A percentile compares a stretch with the other conserved stretches of the same genome.
Evolutionary conservation across 2,888 invertebrate species (phyloP).

Genomic region (Clunio marinus): DNA sequence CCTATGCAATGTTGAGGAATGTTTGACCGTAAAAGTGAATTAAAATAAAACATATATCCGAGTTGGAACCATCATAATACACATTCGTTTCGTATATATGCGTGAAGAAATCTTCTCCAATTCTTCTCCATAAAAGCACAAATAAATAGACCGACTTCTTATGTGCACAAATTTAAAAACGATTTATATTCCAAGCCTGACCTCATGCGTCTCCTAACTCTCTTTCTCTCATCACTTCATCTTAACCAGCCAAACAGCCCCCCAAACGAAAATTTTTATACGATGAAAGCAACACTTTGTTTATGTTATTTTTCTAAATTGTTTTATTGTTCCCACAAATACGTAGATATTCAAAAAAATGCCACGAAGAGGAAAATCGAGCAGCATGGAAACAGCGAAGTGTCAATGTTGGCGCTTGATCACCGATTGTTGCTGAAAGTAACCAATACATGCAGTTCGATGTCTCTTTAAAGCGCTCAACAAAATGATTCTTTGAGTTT

Average conservation of each 20-base stretch:
- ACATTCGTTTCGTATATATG: no score
- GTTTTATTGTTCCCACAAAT: conserved; percentile 33
- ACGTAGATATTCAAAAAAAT: not conserved
- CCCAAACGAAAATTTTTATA: not conserved
- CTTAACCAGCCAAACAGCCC: no score
- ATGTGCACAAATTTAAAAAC: no score
- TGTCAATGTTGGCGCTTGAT: not conserved
- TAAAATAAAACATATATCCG: no score
- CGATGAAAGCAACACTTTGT: conserved; percentile 24
- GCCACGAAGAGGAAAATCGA: not conserved
- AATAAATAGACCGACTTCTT: no score
- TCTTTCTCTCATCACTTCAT: no score
- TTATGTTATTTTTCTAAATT: conserved; percentile 31
- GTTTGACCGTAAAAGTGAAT: no score
- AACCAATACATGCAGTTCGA: not conserved
- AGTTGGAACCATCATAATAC: no score
- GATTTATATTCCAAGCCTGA: conserved; percentile 31
- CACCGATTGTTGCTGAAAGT: conserved; percentile 18
- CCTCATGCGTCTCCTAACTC: not conserved
- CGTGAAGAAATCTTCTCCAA: no score
- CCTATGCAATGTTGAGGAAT: no score
- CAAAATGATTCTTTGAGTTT: not conserved
- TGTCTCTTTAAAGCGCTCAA: not conserved
- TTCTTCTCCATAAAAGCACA: no score
- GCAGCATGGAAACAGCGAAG: not conserved